Conservation (phyloP, 2,888 invertebrate species). For the Protonemura montana region DNA sequence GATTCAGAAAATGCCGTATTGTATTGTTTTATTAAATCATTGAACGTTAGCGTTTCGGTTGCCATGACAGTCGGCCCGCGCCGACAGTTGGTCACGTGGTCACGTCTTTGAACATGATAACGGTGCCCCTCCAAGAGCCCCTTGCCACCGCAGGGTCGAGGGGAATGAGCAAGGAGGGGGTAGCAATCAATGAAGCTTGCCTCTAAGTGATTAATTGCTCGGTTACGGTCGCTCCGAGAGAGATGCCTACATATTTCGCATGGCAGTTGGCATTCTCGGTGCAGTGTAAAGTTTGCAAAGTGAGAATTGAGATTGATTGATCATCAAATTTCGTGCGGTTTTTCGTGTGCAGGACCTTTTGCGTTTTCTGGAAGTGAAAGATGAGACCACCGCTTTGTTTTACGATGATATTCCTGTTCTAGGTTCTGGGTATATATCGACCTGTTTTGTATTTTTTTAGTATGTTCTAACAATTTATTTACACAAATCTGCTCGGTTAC, state of each 20-base stretch:
- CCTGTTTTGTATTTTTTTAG: too few relatives aligned
- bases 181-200: not conserved
- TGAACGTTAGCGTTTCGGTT: not conserved
- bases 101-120: not conserved
- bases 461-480: not conserved
- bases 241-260: not conserved
- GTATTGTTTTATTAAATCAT: slow-evolving; percentile 7
- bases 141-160: not conserved
- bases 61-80: not conserved
- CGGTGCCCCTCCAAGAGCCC: not conserved
- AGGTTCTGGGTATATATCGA: not conserved
- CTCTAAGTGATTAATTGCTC: slow-evolving; percentile 12
- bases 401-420: too few relatives aligned
- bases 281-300: not conserved
- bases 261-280: not conserved
- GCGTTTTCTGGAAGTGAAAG: not conserved
- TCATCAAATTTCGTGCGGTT: not conserved
- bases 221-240: not conserved
- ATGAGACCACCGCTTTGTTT: slow-evolving; percentile 56
- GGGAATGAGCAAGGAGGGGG: not conserved
- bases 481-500: too few relatives aligned
- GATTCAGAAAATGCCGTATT: not conserved
- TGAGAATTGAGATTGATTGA: slow-evolving; percentile 3
- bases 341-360: not conserved
- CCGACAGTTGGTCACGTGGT: not conserved